These are phyloP conservation scores for Xylocampa areola DNA, from an alignment of 2,888 invertebrate genomes.

Conservation along the genomic window DNA sequence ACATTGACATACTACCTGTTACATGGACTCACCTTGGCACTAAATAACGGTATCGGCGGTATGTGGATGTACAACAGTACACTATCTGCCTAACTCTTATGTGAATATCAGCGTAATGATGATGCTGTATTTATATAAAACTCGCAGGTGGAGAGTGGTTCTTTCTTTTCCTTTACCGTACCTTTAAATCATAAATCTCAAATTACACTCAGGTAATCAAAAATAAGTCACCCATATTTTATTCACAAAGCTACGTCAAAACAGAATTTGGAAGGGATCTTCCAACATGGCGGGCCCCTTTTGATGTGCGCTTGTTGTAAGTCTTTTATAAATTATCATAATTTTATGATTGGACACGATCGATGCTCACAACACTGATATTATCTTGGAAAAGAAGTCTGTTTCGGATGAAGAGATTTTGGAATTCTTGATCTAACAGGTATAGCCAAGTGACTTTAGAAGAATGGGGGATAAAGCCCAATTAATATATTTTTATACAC, in stretches of 20 bases:
- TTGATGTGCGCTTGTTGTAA: conserved; percentile 16
- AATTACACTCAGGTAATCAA: conserved; percentile 1
- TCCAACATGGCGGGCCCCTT: conserved; percentile 18
- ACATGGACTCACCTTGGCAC: no score
- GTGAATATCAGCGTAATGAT: no score
- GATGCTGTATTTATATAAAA: no score
- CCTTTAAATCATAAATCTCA: no score
- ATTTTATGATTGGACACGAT: conserved; percentile 35
- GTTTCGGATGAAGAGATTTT: background rate
- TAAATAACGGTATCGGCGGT: no score
- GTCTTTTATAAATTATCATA: conserved; percentile 47
- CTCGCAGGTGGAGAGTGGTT: no score
- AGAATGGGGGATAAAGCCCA: background rate
- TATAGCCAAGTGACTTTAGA: background rate
- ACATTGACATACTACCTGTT: no score
- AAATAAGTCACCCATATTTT: conserved; percentile 20
- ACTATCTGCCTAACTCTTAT: no score
- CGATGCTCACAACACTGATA: conserved; percentile 5
- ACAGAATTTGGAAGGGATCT: conserved; percentile 21
- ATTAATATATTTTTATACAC: no score
- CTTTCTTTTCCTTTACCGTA: no score
- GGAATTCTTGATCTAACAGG: background rate
- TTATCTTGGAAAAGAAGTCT: conserved; percentile 1
- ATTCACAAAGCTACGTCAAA: conserved; percentile 16
- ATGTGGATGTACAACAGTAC: no score